phyloP scores from a whole-genome alignment of 2,888 invertebrate species.

The Cerastoderma edule region DNA sequence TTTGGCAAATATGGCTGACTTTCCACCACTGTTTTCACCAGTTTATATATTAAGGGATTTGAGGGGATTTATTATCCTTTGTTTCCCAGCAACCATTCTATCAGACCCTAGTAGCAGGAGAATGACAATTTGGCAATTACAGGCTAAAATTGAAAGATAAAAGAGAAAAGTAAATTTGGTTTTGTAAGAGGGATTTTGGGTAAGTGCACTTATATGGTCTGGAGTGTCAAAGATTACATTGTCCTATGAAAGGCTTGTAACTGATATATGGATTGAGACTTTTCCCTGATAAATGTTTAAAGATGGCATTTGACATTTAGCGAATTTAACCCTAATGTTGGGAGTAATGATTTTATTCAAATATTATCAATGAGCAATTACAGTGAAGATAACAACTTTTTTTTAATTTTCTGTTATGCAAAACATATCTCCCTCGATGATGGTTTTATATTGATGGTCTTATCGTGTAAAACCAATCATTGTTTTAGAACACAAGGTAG shows the following conservation, averaged over 20 bases:
- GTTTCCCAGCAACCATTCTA: conserved; percentile 12
- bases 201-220: conserved; percentile 23
- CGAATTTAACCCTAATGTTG: neutral
- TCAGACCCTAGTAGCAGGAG: conserved; percentile 14
- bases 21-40: too few relatives aligned
- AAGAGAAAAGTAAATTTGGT: conserved; percentile 14
- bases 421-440: too few relatives aligned
- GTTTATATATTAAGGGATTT: conserved; percentile 5
- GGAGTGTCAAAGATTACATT: conserved; percentile 2
- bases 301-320: neutral
- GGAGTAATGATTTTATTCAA: neutral
- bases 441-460: too few relatives aligned
- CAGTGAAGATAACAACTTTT: too few relatives aligned
- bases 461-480: too few relatives aligned
- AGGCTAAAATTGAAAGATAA: conserved; percentile 14
- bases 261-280: conserved; percentile 1
- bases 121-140: conserved; percentile 16
- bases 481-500: too few relatives aligned
- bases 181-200: neutral
- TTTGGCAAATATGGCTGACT: too few relatives aligned
- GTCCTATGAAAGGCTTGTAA: neutral
- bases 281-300: neutral
- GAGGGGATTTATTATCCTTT: neutral
- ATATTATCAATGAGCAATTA: too few relatives aligned
- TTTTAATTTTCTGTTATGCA: too few relatives aligned